Conservation (phyloP, 2,888 invertebrate genomes). For the Chesias legatella region DNA sequence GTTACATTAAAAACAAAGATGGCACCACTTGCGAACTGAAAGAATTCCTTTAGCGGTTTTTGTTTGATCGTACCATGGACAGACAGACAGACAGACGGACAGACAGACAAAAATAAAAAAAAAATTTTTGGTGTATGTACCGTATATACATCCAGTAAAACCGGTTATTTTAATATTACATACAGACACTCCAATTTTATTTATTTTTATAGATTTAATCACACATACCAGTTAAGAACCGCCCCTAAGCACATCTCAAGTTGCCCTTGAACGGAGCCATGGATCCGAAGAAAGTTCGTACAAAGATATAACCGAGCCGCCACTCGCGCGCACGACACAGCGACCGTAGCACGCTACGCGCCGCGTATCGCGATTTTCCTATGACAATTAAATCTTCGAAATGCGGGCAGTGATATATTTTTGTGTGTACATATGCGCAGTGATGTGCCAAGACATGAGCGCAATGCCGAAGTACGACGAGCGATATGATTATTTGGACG, state of each 20-base stretch:
- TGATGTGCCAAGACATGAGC: constrained; percentile 56
- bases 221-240: not conserved
- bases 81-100: too few species aligned
- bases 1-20: too few species aligned
- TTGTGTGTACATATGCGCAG: constrained; percentile 49
- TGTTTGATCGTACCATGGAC: too few species aligned
- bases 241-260: constrained; percentile 12
- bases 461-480: constrained; percentile 70
- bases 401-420: constrained; percentile 56
- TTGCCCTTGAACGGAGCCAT: constrained; percentile 25
- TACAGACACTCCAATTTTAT: too few species aligned
- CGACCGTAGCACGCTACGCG: constrained; percentile 31
- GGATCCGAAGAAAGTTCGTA: constrained; percentile 35
- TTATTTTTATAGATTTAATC: too few species aligned
- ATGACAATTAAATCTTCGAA: constrained; percentile 31
- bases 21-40: too few species aligned
- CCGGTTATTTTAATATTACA: too few species aligned
- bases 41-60: too few species aligned
- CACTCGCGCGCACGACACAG: constrained; percentile 40
- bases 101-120: too few species aligned
- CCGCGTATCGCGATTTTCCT: constrained; percentile 35
- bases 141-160: too few species aligned
- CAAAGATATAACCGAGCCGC: constrained; percentile 29
- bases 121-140: too few species aligned
- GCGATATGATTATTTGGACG: constrained; percentile 85